These are phyloP conservation scores for Enteromius mattozi DNA, from an alignment of 2,797 vertebrate genomes.

Conservation along the genomic window DNA sequence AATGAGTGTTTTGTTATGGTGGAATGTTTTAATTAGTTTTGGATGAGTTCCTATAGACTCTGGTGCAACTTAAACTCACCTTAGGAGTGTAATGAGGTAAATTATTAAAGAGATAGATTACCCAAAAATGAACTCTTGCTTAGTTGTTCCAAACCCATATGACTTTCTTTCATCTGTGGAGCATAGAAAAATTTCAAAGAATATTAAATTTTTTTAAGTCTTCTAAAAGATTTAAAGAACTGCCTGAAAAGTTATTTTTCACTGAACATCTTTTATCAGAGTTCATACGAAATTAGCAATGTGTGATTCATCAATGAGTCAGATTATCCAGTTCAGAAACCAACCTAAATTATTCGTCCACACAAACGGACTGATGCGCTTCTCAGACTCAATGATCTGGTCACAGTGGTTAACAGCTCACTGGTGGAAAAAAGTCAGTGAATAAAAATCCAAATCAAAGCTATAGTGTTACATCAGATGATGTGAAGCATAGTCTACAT, in stretches of 20 bases:
- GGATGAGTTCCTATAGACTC: conserved; percentile 10
- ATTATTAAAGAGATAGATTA: conserved; percentile 26
- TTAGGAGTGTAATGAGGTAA: conserved; percentile 43
- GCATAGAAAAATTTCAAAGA: too few relatives aligned
- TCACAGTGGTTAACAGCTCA: conserved; percentile 16
- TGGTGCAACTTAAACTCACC: conserved; percentile 30
- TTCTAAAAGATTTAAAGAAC: conserved; percentile 4
- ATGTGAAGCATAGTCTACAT: not conserved
- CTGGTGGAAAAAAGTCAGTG: not conserved
- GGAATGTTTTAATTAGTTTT: conserved; percentile 40
- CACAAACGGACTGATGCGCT: not conserved
- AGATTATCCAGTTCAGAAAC: conserved; percentile 2
- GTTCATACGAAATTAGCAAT: not conserved
- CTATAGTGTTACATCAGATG: not conserved
- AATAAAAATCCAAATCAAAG: not conserved
- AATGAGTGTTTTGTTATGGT: conserved; percentile 26
- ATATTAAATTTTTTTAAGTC: not conserved
- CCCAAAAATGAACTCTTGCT: not conserved
- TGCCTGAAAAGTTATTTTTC: not conserved
- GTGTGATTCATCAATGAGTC: conserved; percentile 11
- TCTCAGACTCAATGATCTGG: not conserved
- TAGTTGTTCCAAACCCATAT: not conserved
- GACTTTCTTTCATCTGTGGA: not conserved
- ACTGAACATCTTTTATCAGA: not conserved
- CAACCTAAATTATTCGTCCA: not conserved